Evolutionary conservation across 64 coral and sea anemone genomes (phyloP).

Genomic region (Dendrophyllia cribrosa): DNA sequence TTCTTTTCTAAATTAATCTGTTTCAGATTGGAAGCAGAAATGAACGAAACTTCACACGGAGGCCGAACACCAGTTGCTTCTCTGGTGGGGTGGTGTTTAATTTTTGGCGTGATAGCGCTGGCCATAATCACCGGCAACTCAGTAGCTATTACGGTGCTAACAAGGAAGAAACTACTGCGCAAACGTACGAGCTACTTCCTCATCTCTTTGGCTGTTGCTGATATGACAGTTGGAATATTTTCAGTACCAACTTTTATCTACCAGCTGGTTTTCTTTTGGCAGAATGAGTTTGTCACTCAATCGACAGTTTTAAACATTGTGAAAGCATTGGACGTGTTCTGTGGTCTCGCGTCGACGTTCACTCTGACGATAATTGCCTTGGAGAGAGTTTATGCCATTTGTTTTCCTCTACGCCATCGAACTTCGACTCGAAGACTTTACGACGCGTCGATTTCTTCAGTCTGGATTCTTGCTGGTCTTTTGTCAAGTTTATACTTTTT

Average conservation of each 20-base stretch:
- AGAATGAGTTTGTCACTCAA: background rate
- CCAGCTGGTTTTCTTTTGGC: conserved; percentile 32
- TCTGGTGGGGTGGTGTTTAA: conserved; percentile 20
- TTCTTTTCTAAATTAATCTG: background rate
- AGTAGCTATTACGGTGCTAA: conserved; percentile 65
- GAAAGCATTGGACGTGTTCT: conserved; percentile 69
- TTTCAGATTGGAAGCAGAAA: background rate
- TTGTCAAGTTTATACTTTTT: conserved; percentile 85
- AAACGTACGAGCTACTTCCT: conserved; percentile 73
- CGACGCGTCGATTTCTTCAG: conserved; percentile 40
- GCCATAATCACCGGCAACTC: conserved; percentile 51
- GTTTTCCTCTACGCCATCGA: conserved; percentile 64
- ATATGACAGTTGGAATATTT: conserved; percentile 60
- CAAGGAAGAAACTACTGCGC: conserved; percentile 51
- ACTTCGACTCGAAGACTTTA: conserved; percentile 67
- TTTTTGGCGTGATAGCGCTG: conserved; percentile 27
- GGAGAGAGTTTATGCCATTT: conserved; percentile 83
- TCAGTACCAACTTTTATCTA: conserved; percentile 64
- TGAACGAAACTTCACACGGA: conserved; percentile 13
- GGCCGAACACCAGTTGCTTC: background rate
- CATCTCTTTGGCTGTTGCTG: conserved; percentile 52
- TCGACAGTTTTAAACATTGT: conserved; percentile 15
- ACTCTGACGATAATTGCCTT: conserved; percentile 85
- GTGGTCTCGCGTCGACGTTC: conserved; percentile 79
- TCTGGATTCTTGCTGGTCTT: conserved; percentile 72